These are phyloP conservation scores for Tichodroma muraria DNA, from an alignment of 2,113 vertebrate species.

Conservation along the genomic window DNA sequence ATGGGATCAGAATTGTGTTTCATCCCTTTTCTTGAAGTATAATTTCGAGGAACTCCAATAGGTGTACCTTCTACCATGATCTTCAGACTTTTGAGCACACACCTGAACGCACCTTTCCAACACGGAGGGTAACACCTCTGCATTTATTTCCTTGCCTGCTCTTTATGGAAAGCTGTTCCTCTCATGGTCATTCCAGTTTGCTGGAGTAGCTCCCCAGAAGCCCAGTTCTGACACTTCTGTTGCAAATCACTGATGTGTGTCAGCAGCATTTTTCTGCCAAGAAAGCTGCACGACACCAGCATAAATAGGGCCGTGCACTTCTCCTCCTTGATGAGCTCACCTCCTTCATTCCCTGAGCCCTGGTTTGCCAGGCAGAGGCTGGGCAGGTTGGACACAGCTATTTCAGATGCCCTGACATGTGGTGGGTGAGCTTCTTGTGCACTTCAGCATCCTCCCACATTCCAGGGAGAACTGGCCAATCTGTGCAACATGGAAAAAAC, in stretches of 20 bases:
- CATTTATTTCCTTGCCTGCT: not conserved
- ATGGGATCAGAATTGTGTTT: not conserved
- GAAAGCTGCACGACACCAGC: not conserved
- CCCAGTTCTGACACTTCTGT: not conserved
- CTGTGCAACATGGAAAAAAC: not conserved
- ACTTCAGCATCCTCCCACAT: not conserved
- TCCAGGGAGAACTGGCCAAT: not conserved
- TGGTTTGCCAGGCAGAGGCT: not conserved
- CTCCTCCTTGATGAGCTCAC: not conserved
- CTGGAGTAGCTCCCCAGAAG: not conserved
- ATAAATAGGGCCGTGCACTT: not conserved
- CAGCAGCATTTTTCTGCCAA: not conserved
- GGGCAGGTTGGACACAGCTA: accelerated
- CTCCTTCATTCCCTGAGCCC: not conserved
- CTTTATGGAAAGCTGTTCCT: not conserved
- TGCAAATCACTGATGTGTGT: not conserved
- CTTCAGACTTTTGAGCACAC: not conserved
- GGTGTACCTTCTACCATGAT: not conserved
- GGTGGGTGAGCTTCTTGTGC: not conserved
- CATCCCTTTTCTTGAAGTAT: not conserved
- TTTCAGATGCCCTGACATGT: not conserved
- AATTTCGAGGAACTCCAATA: not conserved
- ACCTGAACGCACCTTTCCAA: not conserved
- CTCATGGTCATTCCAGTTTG: not conserved
- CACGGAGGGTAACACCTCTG: accelerated